Conservation (phyloP, 2,113 vertebrate species). For the Gopherus flavomarginatus region DNA sequence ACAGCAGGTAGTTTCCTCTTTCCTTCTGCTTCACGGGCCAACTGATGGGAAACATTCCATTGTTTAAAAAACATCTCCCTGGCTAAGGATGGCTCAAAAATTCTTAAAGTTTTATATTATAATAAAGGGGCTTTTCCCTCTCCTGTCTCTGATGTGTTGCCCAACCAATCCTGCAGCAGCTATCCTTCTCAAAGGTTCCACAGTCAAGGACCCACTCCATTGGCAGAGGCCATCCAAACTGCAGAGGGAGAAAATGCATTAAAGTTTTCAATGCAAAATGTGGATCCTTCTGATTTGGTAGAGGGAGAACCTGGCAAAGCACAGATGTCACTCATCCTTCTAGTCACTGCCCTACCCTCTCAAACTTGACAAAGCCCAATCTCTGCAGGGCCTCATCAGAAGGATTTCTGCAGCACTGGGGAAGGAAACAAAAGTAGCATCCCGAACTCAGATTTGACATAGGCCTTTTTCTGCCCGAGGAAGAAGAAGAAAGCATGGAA, state of each 20-base stretch:
- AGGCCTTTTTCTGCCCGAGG: conserved; percentile 37
- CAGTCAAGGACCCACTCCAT: background rate
- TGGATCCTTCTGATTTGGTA: conserved; percentile 62
- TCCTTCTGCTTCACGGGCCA: background rate
- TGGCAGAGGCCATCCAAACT: conserved; percentile 48
- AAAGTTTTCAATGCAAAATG: conserved; percentile 57
- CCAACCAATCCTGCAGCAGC: background rate
- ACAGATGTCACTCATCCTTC: conserved; percentile 42
- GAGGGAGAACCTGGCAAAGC: conserved; percentile 44
- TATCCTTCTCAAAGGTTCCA: background rate
- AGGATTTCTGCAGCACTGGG: conserved; percentile 36
- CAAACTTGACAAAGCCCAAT: conserved; percentile 31
- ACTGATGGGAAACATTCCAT: background rate
- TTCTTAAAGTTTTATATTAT: background rate
- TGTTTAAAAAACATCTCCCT: conserved; percentile 44
- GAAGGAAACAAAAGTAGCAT: conserved; percentile 37
- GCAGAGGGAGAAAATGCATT: conserved; percentile 38
- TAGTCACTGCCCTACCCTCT: conserved; percentile 58
- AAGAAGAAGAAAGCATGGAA: background rate
- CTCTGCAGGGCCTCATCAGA: conserved; percentile 45
- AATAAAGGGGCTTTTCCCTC: conserved; percentile 15
- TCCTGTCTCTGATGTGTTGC: background rate
- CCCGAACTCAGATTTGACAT: conserved; percentile 38
- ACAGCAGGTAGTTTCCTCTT: background rate
- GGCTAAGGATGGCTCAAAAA: background rate